Percentiles rank a stretch among this genome's conserved stretches.
phyloP scores from a whole-genome alignment of 30 jellyfish, hydroid and myxozoan species.

The Pseudorhiza aurosa region DNA sequence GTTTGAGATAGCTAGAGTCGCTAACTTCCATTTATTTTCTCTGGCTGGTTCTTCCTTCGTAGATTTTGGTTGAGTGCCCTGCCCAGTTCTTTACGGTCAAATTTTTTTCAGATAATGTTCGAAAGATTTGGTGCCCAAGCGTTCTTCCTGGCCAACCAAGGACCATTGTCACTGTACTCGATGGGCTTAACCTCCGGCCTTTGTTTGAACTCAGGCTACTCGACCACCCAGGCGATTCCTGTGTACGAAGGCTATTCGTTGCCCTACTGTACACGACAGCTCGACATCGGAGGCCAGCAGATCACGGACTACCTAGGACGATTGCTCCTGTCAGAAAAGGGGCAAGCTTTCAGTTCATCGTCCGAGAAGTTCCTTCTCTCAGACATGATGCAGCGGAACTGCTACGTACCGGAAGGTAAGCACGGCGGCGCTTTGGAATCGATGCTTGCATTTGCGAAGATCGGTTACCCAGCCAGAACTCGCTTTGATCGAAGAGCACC shows the following conservation, averaged over 20 bases:
- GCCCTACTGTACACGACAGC: constrained; percentile 74
- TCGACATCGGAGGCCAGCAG: constrained; percentile 92
- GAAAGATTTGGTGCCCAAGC: constrained; percentile 90
- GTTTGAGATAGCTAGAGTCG: no score
- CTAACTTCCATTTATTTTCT: no score
- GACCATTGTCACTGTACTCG: constrained; percentile 80
- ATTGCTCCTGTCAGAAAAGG: constrained; percentile 60
- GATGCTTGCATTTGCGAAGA: no score
- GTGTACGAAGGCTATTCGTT: constrained; percentile 90
- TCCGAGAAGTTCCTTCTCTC: constrained; percentile 86
- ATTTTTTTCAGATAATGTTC: constrained; percentile 84
- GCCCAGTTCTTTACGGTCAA: no score
- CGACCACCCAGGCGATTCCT: constrained; percentile 84
- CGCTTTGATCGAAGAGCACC: no score
- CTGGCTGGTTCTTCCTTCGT: no score
- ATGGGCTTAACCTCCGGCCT: constrained; percentile 92
- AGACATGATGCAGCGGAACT: constrained; percentile 68
- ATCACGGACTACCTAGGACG: constrained; percentile 83
- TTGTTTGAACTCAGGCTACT: constrained; percentile 84
- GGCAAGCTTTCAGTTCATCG: constrained; percentile 76
- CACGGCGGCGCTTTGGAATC: no score
- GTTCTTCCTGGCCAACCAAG: constrained; percentile 87
- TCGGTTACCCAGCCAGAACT: no score
- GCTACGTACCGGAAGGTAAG: constrained; percentile 88
- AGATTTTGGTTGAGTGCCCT: no score